Evolutionary conservation across 1,140 invertebrate genomes (phyloP).

Genomic region (Drosophila mauritiana): DNA sequence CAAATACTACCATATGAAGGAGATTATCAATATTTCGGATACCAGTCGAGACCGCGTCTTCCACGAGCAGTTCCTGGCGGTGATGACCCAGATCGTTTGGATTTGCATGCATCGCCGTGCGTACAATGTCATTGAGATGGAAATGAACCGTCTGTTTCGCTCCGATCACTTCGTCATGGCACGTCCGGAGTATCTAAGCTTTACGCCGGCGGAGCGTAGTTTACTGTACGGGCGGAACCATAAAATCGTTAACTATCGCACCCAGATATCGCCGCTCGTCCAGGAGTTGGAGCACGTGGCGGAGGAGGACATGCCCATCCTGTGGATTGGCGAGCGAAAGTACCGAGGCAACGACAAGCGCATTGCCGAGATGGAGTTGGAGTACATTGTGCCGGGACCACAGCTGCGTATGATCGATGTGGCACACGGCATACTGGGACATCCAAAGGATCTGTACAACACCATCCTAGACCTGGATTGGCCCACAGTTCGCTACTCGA

Average conservation of each 20-base stretch:
- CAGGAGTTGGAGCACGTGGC: constrained; percentile 62
- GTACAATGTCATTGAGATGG: constrained; percentile 70
- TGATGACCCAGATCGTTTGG: constrained; percentile 71
- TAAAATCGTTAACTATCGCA: constrained; percentile 68
- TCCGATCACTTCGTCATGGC: constrained; percentile 71
- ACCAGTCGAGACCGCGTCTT: constrained; percentile 64
- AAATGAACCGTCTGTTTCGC: constrained; percentile 77
- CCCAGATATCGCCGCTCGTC: constrained; percentile 70
- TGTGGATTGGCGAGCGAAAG: constrained; percentile 80
- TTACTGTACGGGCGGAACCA: constrained; percentile 70
- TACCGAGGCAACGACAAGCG: constrained; percentile 73
- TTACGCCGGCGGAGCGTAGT: constrained; percentile 53
- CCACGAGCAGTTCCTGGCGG: constrained; percentile 73
- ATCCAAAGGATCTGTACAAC: constrained; percentile 71
- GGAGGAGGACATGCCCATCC: constrained; percentile 64
- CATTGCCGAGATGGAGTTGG: constrained; percentile 68
- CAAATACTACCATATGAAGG: constrained; percentile 64
- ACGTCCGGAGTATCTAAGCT: constrained; percentile 50
- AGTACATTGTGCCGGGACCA: constrained; percentile 71
- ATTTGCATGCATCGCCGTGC: constrained; percentile 71
- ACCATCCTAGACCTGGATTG: constrained; percentile 66
- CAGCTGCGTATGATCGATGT: constrained; percentile 75
- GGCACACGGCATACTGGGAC: constrained; percentile 70
- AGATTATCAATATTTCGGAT: constrained; percentile 66
- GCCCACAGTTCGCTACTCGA: constrained; percentile 59